Evolutionary conservation across 2,888 invertebrate genomes (phyloP), one percentile per base, ranked within the genome.

Genomic region (Idaea aversata): DNA sequence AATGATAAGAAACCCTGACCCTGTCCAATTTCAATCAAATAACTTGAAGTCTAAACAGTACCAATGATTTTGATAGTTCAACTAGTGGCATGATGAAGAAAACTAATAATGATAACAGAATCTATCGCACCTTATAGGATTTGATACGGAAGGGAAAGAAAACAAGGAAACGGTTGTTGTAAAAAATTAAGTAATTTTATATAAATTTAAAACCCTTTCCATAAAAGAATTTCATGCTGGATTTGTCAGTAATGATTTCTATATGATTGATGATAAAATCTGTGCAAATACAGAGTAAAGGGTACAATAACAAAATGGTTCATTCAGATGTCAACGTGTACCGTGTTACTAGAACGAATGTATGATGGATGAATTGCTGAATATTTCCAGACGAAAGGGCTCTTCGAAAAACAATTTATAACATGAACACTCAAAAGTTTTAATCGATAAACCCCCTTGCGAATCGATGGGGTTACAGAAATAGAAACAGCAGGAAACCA

Each of bases 281-380:
- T 66, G 59, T 66, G 38, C 6, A 65, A 59, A 64, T 64, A 63
- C 72, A 72, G 70, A 72, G 76, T 77, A 75, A 83, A 83, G 80
- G 81, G 81, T 74, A 65, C 63, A 65, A 81, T 80, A 71, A 75
- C 72, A 75, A 72, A 67, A 71, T 67, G 13, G 57, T 78, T 78
- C 69, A 73, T 70, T 76, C 70, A 66, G 78, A 80, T 76, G 75
- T 79, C 72, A 77, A 77, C 79, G 73, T 63, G 68, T 64, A 71
- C 67, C 67, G n/a, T 70, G 66, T 80, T 80, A 72, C 84, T 80
- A 81, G 85, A 91, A 88, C 91, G 78, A 92, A 92, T 87, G 71
- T 78, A 81, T 90, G 91, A 93, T 90, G 67, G 86, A 92, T 91
- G 76, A 78, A 80, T 75, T 82, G 78, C 81, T 81, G 77, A 78